Percentiles rank a stretch among this genome's conserved stretches.
Conservation (phyloP, 2,113 vertebrate genomes). For the Clarias batrachus region DNA sequence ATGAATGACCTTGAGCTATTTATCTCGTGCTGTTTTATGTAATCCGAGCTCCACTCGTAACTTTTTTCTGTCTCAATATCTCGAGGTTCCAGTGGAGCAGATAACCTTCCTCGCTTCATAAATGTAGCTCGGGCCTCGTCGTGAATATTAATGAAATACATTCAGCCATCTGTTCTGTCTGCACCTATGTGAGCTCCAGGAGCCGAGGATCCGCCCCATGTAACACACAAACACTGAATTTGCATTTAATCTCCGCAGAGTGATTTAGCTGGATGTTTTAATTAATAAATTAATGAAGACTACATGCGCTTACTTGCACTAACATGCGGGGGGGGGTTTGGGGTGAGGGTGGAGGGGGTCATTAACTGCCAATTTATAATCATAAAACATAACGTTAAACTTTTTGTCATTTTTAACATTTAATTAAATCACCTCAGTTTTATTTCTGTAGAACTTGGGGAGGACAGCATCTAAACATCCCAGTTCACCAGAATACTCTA, state of each 20-base stretch:
- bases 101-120: constrained; percentile 14
- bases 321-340: background rate
- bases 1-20: background rate
- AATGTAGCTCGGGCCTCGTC: background rate
- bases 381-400: too few relatives aligned
- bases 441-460: too few relatives aligned
- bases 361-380: background rate
- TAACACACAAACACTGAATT: background rate
- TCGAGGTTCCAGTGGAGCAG: constrained; percentile 6
- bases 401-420: background rate
- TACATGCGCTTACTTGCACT: background rate
- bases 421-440: too few relatives aligned
- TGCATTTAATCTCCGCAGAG: background rate
- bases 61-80: background rate
- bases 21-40: background rate
- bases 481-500: too few relatives aligned
- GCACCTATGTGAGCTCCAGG: background rate
- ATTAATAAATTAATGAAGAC: background rate
- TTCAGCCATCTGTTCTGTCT: constrained; percentile 12
- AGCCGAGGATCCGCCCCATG: background rate
- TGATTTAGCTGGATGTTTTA: background rate
- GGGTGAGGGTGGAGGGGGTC: too few relatives aligned
- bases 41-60: background rate
- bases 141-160: constrained; percentile 4
- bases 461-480: too few relatives aligned